Conservation (phyloP, 2,113 vertebrate species). For the Dipodomys spectabilis region DNA sequence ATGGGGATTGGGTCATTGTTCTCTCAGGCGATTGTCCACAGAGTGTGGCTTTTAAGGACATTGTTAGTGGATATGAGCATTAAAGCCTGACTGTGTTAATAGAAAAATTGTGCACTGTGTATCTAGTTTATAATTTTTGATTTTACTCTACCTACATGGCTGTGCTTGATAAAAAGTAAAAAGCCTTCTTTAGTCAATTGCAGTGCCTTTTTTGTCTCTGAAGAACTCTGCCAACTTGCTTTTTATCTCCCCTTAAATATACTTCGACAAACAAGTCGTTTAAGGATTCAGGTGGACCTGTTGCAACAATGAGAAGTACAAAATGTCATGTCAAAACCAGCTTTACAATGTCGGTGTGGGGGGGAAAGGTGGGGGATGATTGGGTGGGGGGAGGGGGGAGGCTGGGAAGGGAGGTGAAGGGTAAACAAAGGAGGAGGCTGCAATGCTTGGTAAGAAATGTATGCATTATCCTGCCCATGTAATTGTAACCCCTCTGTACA, state of each 20-base stretch:
- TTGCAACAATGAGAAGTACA: too few species aligned
- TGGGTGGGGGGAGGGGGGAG: too few species aligned
- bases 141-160: constrained; percentile 80
- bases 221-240: constrained; percentile 70
- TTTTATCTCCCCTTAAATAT: constrained; percentile 70
- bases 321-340: too few species aligned
- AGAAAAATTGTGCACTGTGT: constrained; percentile 78
- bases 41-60: constrained; percentile 74
- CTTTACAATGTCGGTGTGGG: too few species aligned
- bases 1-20: constrained; percentile 81
- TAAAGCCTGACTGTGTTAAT: constrained; percentile 75
- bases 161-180: constrained; percentile 75
- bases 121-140: constrained; percentile 76
- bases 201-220: constrained; percentile 71
- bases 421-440: too few species aligned
- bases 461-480: too few species aligned
- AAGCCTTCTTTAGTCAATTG: constrained; percentile 65
- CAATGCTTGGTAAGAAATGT: too few species aligned
- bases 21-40: constrained; percentile 72
- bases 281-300: too few species aligned
- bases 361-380: too few species aligned
- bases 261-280: too few species aligned
- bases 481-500: too few species aligned
- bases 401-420: too few species aligned
- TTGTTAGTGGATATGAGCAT: constrained; percentile 79